These are phyloP conservation scores for Phycodurus eques DNA, from an alignment of 2,113 vertebrate genomes.

Conservation along the genomic window DNA sequence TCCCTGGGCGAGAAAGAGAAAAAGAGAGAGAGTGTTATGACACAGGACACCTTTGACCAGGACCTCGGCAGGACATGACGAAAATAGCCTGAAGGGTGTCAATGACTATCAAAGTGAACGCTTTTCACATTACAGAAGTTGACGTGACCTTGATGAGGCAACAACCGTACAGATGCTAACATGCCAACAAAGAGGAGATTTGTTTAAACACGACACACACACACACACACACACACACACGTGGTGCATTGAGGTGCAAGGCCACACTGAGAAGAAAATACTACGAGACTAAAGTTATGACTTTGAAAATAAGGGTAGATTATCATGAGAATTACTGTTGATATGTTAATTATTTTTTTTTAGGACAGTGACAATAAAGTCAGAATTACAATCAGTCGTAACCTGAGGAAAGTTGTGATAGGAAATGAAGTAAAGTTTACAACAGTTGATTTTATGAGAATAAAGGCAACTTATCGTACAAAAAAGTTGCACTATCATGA, in stretches of 20 bases:
- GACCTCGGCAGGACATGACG: neutral
- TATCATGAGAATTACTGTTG: neutral
- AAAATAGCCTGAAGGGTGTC: neutral
- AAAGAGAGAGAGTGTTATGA: neutral
- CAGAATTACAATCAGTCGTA: too few relatives aligned
- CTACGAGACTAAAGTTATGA: neutral
- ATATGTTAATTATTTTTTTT: too few relatives aligned
- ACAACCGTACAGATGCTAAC: neutral
- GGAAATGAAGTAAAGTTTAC: too few relatives aligned
- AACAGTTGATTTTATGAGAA: too few relatives aligned
- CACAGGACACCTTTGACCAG: neutral
- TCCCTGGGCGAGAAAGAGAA: slow-evolving; percentile 75
- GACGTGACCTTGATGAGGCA: neutral
- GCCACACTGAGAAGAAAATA: neutral
- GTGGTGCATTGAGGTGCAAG: neutral
- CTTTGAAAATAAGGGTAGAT: neutral
- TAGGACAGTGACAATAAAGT: too few relatives aligned
- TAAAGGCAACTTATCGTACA: too few relatives aligned
- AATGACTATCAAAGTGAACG: neutral
- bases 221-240: neutral
- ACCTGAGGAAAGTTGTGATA: too few relatives aligned
- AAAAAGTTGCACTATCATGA: too few relatives aligned
- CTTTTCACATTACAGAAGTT: neutral
- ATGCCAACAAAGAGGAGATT: neutral
- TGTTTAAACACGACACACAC: neutral